A percentile compares a stretch with the other conserved stretches of the same genome.
phyloP scores from a whole-genome alignment of 1,140 invertebrate species.

The Lepidotrigona ventralis region DNA sequence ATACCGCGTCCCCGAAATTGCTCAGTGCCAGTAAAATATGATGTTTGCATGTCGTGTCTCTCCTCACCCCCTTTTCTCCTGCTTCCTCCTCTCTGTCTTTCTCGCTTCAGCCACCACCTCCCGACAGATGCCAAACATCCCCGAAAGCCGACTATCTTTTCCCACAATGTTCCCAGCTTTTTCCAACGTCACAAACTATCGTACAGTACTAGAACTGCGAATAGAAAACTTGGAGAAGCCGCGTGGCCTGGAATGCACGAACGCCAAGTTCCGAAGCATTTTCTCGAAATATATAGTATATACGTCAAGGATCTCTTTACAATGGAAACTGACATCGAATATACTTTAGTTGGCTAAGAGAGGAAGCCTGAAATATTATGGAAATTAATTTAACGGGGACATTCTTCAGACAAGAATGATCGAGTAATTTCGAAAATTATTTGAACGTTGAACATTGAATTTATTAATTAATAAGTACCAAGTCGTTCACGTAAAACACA shows the following conservation, averaged over 20 bases:
- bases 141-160: background rate
- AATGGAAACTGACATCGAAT: background rate
- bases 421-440: no score
- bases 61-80: background rate
- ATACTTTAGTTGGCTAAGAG: background rate
- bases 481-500: no score
- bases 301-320: background rate
- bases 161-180: background rate
- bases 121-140: background rate
- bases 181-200: background rate
- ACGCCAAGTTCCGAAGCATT: background rate
- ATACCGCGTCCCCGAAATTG: constrained; percentile 31
- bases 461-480: no score
- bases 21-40: constrained; percentile 13
- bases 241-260: background rate
- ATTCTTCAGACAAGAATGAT: no score
- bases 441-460: no score
- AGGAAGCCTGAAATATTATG: no score
- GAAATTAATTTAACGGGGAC: no score
- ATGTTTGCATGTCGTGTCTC: constrained; percentile 12
- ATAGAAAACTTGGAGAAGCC: background rate
- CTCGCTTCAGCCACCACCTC: background rate
- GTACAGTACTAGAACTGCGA: no score
- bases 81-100: background rate
- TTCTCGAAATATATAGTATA: background rate